Conservation (phyloP, 2,113 vertebrate species). For the Glareola pratincola region DNA sequence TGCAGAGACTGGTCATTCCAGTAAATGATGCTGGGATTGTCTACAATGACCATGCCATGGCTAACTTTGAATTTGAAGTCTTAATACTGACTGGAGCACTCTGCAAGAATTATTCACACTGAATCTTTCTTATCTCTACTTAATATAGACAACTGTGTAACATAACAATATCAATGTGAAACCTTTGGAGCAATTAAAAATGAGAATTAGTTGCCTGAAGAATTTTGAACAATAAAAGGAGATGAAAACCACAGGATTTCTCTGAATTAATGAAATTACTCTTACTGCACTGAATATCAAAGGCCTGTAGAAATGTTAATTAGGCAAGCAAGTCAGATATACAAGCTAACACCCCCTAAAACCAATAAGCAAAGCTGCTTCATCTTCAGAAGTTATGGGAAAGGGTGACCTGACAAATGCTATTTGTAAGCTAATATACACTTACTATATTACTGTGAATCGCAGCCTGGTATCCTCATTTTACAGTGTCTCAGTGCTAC, state of each 20-base stretch:
- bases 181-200: background rate
- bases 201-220: background rate
- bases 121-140: background rate
- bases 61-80: background rate
- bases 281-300: background rate
- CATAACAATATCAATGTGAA: accelerated
- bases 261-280: background rate
- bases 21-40: background rate
- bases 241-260: background rate
- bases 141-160: background rate
- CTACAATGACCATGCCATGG: background rate
- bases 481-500: background rate
- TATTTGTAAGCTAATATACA: too few species aligned
- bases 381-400: background rate
- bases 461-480: background rate
- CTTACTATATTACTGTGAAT: background rate
- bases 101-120: background rate
- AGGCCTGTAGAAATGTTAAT: background rate
- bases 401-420: background rate
- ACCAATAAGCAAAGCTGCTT: background rate
- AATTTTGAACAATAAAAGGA: background rate
- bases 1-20: background rate
- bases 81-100: background rate
- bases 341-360: background rate
- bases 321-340: background rate